A percentile compares a stretch with the other conserved stretches of the same genome.
These are phyloP conservation scores for Myripristis jacobus DNA, from an alignment of 2,797 vertebrate species.

Conservation along the genomic window DNA sequence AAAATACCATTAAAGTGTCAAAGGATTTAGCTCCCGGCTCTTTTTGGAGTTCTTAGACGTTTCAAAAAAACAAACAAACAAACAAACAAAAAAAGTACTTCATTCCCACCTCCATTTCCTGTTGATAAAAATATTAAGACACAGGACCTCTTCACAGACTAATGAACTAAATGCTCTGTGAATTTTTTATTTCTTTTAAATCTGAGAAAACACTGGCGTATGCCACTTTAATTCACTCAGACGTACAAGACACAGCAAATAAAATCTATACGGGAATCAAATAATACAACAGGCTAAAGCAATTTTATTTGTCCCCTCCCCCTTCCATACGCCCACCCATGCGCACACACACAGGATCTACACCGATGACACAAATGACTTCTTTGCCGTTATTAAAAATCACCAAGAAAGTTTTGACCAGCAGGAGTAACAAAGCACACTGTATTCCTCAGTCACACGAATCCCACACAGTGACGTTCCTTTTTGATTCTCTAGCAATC, in stretches of 20 bases:
- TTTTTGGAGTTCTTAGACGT: too few species aligned
- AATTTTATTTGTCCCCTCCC: constrained; percentile 3
- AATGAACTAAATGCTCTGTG: constrained; percentile 39
- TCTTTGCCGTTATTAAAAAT: constrained; percentile 52
- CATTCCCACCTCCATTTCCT: constrained; percentile 58
- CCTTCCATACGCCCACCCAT: neutral
- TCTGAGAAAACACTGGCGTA: constrained; percentile 50
- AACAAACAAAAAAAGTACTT: constrained; percentile 2
- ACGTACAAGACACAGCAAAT: constrained; percentile 62
- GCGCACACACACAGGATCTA: constrained; percentile 35
- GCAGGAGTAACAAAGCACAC: constrained; percentile 31
- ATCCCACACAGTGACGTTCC: constrained; percentile 32
- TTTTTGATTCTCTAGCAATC: constrained; percentile 25
- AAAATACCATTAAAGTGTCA: constrained; percentile 47
- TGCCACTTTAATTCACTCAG: constrained; percentile 46
- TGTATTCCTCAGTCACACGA: constrained; percentile 43
- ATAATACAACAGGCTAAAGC: constrained; percentile 62
- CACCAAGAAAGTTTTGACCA: constrained; percentile 14
- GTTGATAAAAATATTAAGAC: constrained; percentile 68
- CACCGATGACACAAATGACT: constrained; percentile 48
- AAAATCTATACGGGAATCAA: constrained; percentile 55
- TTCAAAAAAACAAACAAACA: too few species aligned
- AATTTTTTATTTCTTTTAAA: constrained; percentile 23
- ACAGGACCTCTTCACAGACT: constrained; percentile 59
- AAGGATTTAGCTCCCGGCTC: constrained; percentile 17